Evolutionary conservation across 2,113 vertebrate species (phyloP).

Genomic region (Pheucticus melanocephalus): DNA sequence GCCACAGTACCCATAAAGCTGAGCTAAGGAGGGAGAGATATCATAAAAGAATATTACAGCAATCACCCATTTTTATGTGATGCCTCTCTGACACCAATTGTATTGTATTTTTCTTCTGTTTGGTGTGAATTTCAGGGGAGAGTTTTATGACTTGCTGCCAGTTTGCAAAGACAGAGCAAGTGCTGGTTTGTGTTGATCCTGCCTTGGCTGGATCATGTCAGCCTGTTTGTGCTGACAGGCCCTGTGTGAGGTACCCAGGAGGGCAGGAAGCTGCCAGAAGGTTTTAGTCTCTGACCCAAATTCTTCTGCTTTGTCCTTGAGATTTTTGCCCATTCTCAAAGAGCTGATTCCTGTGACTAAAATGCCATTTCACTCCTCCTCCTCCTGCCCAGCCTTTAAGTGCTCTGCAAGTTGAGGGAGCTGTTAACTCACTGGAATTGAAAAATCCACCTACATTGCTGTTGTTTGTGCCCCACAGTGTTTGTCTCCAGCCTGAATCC

Average conservation of each 20-base stretch:
- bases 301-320: not conserved
- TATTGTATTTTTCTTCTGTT: not conserved
- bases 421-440: not conserved
- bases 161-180: not conserved
- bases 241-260: not conserved
- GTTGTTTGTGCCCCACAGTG: not conserved
- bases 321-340: not conserved
- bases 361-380: slow-evolving; percentile 5
- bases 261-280: not conserved
- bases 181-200: not conserved
- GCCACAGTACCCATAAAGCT: not conserved
- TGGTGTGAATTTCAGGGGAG: not conserved
- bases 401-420: not conserved
- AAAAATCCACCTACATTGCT: slow-evolving; percentile 2
- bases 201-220: not conserved
- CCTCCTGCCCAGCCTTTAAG: not conserved
- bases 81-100: not conserved
- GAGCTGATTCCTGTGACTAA: not conserved
- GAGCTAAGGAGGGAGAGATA: not conserved
- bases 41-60: not conserved
- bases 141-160: not conserved
- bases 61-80: not conserved
- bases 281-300: not conserved
- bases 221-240: not conserved
- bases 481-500: not conserved